Evolutionary conservation across 2,797 vertebrate species (phyloP), one percentile per base, ranked within the genome.

Genomic region (Florisuga fusca): DNA sequence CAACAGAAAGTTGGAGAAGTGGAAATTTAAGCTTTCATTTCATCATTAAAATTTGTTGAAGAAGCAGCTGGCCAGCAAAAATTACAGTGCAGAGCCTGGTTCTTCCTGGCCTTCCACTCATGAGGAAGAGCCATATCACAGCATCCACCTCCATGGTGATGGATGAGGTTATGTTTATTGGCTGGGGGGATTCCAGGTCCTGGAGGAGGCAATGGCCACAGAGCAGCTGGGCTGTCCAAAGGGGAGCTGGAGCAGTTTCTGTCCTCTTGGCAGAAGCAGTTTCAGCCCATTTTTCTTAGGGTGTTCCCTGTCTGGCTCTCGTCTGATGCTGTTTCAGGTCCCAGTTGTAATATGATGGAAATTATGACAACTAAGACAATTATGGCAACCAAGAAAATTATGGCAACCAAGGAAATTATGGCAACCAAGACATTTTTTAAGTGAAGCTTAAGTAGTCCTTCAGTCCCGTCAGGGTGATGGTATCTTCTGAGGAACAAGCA

Each of bases 1-100:
- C 64, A 69, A 73, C 31, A 68, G 69, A 78, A 95, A 83, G 5
- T 55, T 66, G 72, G 19, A 21, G 21, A n/a, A 77, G 68, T 69
- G 33, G 53, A 84, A 76, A 54, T 54, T 53, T 73, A 74, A 88
- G 13, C 41, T 34, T 33, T 15, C 5, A 13, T 16, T 67, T 89
- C 34, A 66, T 64, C n/a, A 53, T 45, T 81, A 25, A 23, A 25
- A 7, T 76, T 67, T 15, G 18, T 6, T 9, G 50, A 57, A 66
- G 59, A 63, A 41, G 71, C 33, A 77, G 23, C 12, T 53, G 33
- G 14, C 48, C 51, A 84, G 57, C 33, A 77, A 67, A 55, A 71
- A 76, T 38, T 46, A 7, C 15, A 67, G 27, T 59, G 41, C 20
- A 59, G 26, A 84, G n/a, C 3, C 80, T 86, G 45, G 15, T 54